phyloP scores from a whole-genome alignment of 2,113 vertebrate genomes.

The Lates calcarifer region DNA sequence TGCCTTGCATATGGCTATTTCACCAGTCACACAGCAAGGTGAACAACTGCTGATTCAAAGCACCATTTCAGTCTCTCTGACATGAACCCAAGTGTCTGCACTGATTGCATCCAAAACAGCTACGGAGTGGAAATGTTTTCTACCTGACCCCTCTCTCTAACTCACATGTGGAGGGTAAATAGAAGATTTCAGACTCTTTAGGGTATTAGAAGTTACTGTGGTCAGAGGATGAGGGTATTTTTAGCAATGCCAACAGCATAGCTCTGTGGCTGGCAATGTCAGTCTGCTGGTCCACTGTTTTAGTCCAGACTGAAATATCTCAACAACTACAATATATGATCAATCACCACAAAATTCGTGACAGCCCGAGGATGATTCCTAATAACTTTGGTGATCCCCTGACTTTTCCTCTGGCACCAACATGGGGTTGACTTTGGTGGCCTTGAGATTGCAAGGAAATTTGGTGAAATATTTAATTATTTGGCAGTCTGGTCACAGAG shows the following conservation, averaged over 20 bases:
- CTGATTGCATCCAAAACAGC: background rate
- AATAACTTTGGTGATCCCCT: background rate
- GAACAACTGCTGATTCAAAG: background rate
- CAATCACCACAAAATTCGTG: background rate
- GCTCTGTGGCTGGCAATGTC: background rate
- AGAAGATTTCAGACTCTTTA: constrained; percentile 4
- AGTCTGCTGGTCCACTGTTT: background rate
- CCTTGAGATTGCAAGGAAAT: too few species aligned
- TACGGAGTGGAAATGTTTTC: background rate
- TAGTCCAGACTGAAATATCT: background rate
- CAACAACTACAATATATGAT: background rate
- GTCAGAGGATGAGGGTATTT: constrained; percentile 12
- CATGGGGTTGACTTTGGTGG: too few species aligned
- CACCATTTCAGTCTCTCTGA: background rate
- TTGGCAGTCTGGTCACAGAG: too few species aligned
- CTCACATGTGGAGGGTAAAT: background rate
- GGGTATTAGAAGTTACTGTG: constrained; percentile 22
- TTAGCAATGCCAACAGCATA: background rate
- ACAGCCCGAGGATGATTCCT: too few species aligned
- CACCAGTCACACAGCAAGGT: background rate
- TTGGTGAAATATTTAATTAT: too few species aligned
- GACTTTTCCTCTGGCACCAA: background rate
- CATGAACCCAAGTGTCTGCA: background rate
- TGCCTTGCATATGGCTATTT: background rate
- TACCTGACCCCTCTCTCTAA: background rate